Evolutionary conservation across 2,113 vertebrate genomes (phyloP).

Genomic region (Bombycilla garrulus): DNA sequence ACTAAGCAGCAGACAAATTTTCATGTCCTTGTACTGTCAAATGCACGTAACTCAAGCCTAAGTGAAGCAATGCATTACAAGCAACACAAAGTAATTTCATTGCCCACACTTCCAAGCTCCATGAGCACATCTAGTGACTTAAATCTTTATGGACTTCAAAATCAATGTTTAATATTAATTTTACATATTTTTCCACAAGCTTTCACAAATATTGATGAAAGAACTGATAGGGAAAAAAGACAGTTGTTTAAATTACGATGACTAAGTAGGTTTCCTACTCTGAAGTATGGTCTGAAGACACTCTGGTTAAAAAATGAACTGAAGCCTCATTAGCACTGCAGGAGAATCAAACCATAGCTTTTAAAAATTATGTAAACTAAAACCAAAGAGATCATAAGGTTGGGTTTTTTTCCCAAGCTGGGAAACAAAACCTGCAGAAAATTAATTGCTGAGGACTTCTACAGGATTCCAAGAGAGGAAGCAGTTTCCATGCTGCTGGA

Average conservation of each 20-base stretch:
- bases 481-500: not conserved
- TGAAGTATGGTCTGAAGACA: not conserved
- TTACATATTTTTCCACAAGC: not conserved
- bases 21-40: not conserved
- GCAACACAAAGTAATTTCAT: not conserved
- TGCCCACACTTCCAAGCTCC: not conserved
- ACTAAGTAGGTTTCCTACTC: not conserved
- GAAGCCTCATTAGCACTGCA: not conserved
- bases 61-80: not conserved
- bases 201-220: not conserved
- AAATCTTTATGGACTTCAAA: not conserved
- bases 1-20: not conserved
- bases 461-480: not conserved
- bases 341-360: not conserved
- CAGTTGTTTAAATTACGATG: not conserved
- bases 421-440: not conserved
- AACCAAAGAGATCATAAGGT: not conserved
- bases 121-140: not conserved
- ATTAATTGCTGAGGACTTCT: not conserved
- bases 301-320: not conserved
- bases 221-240: not conserved
- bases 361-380: not conserved
- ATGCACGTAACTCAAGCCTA: not conserved
- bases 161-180: not conserved
- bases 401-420: not conserved